Percentiles rank a stretch among this genome's conserved stretches.
phyloP scores from a whole-genome alignment of 2,797 vertebrate species.

The Dicrostonyx torquatus region DNA sequence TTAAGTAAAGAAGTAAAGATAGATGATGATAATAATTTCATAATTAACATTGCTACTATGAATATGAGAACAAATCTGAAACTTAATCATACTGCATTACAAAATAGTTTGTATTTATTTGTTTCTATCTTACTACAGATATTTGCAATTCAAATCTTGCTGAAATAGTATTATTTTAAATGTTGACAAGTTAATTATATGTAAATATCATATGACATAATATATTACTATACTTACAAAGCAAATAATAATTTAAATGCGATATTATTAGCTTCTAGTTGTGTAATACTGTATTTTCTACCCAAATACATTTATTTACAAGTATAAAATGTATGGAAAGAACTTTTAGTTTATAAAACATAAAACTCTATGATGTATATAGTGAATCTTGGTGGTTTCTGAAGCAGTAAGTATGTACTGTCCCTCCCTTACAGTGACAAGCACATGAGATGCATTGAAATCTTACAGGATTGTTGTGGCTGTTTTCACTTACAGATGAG shows the following conservation, averaged over 20 bases:
- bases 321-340: neutral
- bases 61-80: slow-evolving; percentile 42
- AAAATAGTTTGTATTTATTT: neutral
- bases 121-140: neutral
- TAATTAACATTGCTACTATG: neutral
- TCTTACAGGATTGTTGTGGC: neutral
- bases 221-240: too few species aligned
- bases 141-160: slow-evolving; percentile 20
- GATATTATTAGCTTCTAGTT: slow-evolving; percentile 36
- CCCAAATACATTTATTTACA: neutral
- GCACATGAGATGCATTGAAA: neutral
- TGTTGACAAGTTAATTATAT: slow-evolving; percentile 14
- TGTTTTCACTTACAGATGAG: neutral
- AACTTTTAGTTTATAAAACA: slow-evolving; percentile 29
- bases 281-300: slow-evolving; percentile 15
- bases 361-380: neutral
- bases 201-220: neutral
- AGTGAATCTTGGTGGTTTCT: slow-evolving; percentile 45
- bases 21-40: slow-evolving; percentile 18
- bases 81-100: neutral
- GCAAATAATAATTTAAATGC: too few species aligned
- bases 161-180: slow-evolving; percentile 28
- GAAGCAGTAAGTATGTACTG: neutral
- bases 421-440: neutral
- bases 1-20: neutral